Percentiles rank a stretch among this genome's conserved stretches.
Conservation (phyloP, 2,113 vertebrate species). For the Neolamprologus longior region DNA sequence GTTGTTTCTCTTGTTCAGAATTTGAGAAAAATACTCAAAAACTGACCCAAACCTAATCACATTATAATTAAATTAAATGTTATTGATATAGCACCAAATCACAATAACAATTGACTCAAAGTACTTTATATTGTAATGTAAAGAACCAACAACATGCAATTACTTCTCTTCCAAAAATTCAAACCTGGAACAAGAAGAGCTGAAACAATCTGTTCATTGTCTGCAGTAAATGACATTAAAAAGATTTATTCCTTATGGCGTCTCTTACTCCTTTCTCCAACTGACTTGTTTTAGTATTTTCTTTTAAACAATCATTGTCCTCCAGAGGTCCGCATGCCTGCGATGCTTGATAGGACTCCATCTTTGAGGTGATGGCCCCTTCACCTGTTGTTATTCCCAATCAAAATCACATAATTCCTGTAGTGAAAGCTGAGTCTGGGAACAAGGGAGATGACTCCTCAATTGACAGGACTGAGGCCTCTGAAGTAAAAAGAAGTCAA, state of each 20-base stretch:
- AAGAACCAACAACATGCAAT: background rate
- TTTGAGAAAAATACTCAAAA: background rate
- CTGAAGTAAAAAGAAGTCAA: background rate
- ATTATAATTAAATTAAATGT: background rate
- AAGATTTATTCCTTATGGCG: background rate
- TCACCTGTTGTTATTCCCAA: background rate
- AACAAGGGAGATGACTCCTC: background rate
- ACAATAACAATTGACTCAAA: background rate
- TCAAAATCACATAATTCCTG: background rate
- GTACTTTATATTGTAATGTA: background rate
- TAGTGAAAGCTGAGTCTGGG: background rate
- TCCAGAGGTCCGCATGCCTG: rapidly evolving
- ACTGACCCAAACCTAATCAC: background rate
- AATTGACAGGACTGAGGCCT: background rate
- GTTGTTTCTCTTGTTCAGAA: rapidly evolving
- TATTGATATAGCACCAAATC: rapidly evolving
- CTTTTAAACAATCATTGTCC: background rate
- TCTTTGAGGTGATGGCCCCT: background rate
- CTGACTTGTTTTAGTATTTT: background rate
- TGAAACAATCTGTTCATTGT: background rate
- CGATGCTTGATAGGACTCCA: rapidly evolving
- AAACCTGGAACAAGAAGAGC: background rate
- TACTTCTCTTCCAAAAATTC: background rate
- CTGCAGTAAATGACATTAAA: background rate
- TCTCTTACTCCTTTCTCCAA: background rate